A percentile compares a stretch with the other conserved stretches of the same genome.
Evolutionary conservation across 2,113 vertebrate genomes (phyloP).

Genomic region (Scatophagus argus): DNA sequence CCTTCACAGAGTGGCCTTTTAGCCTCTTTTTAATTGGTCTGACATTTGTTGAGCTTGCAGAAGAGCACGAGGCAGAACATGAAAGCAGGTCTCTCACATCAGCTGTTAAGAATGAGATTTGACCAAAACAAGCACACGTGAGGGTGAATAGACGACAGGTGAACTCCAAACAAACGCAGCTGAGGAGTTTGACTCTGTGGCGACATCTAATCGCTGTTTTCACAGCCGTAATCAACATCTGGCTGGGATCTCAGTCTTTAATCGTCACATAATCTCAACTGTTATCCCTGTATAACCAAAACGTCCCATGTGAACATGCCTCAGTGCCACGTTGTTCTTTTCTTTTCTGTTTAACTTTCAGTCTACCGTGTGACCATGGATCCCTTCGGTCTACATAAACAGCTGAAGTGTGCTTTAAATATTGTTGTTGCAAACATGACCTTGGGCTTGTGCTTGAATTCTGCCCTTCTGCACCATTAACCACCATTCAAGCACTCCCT

Average conservation of each 20-base stretch:
- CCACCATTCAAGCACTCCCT: slow-evolving; percentile 1
- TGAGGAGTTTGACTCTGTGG: background rate
- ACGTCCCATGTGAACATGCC: background rate
- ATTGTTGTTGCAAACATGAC: background rate
- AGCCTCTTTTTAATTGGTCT: slow-evolving; percentile 26
- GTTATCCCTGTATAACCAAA: background rate
- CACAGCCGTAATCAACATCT: background rate
- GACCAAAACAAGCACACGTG: background rate
- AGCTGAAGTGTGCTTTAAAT: background rate
- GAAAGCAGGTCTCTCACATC: slow-evolving; percentile 10
- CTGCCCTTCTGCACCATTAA: background rate
- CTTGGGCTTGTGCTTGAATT: background rate
- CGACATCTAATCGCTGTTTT: slow-evolving; percentile 24
- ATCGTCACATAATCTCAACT: background rate
- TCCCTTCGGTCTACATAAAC: background rate
- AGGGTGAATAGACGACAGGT: background rate
- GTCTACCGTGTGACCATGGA: background rate
- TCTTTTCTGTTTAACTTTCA: background rate
- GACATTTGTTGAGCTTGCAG: slow-evolving; percentile 23
- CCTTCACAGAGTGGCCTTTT: background rate
- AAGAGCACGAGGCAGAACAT: background rate
- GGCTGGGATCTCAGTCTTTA: slow-evolving; percentile 4
- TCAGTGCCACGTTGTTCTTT: background rate
- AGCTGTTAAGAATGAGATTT: background rate
- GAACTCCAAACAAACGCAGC: background rate